These are phyloP conservation scores for Cataglyphis altisquamis DNA, from an alignment of 2,888 invertebrate species.

Conservation along the genomic window DNA sequence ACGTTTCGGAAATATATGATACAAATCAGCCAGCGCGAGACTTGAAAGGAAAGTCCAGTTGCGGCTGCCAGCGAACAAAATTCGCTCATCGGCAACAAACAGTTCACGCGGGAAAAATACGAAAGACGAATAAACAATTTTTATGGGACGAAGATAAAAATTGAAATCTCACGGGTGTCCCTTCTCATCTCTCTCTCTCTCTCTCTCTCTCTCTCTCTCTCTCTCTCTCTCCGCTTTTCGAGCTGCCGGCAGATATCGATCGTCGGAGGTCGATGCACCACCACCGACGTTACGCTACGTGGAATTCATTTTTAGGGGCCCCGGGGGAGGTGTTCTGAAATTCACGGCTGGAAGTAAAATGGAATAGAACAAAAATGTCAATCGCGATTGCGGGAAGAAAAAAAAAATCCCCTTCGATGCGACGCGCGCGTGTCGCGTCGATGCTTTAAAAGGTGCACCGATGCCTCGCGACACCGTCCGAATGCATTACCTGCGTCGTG, in stretches of 20 bases:
- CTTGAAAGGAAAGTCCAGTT: background rate
- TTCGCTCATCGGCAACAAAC: constrained; percentile 19
- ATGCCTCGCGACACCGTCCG: constrained; percentile 4
- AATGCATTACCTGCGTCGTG: background rate
- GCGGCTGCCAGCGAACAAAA: background rate
- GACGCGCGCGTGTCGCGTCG: constrained; percentile 10
- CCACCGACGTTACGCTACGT: constrained; percentile 66
- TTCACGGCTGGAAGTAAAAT: constrained; percentile 66
- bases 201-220: constrained; percentile 48
- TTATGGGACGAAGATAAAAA: constrained; percentile 63
- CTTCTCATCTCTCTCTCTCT: constrained; percentile 60
- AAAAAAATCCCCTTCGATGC: background rate
- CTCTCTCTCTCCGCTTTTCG: constrained; percentile 59
- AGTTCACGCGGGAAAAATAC: constrained; percentile 19
- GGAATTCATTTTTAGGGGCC: constrained; percentile 73
- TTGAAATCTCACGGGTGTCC: constrained; percentile 68
- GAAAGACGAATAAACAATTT: constrained; percentile 61
- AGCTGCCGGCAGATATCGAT: constrained; percentile 66
- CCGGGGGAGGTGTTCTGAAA: constrained; percentile 64
- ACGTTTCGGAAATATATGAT: background rate
- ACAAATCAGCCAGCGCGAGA: background rate
- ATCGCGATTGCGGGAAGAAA: constrained; percentile 36
- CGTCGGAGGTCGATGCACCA: constrained; percentile 70
- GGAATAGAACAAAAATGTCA: constrained; percentile 64
- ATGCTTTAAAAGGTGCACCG: constrained; percentile 11